A percentile compares a stretch with the other conserved stretches of the same genome.
Evolutionary conservation across 1,140 invertebrate species (phyloP).

Genomic region (Apocrypta bakeri): DNA sequence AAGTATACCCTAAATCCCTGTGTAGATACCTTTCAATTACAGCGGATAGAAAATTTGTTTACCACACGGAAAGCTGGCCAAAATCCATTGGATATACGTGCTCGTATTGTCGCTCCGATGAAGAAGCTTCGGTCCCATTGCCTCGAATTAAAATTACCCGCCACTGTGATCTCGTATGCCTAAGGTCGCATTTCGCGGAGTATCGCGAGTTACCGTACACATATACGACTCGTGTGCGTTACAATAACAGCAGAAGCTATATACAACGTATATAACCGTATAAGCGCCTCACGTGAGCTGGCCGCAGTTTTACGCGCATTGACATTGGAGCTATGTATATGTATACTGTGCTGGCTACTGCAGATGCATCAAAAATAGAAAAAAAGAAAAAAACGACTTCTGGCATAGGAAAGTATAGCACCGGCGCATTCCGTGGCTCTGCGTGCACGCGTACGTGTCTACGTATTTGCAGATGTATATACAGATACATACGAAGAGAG

Average conservation of each 20-base stretch:
- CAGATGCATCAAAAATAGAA: background rate
- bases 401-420: background rate
- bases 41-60: no score
- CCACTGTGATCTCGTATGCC: background rate
- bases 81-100: background rate
- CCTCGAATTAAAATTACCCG: background rate
- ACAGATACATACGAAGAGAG: background rate
- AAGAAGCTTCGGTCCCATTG: background rate
- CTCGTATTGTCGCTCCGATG: no score
- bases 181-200: background rate
- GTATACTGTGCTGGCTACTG: no score
- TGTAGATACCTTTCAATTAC: no score
- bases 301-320: background rate
- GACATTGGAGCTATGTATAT: no score
- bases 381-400: background rate
- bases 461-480: background rate
- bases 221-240: no score
- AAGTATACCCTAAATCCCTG: no score
- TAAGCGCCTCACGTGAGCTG: background rate
- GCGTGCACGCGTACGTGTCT: background rate
- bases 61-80: background rate
- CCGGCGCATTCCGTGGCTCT: background rate
- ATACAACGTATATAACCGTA: background rate
- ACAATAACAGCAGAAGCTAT: no score
- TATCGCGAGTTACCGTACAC: background rate